phyloP scores from a whole-genome alignment of 2,888 invertebrate species.

The Neuroscelio doddi region DNA sequence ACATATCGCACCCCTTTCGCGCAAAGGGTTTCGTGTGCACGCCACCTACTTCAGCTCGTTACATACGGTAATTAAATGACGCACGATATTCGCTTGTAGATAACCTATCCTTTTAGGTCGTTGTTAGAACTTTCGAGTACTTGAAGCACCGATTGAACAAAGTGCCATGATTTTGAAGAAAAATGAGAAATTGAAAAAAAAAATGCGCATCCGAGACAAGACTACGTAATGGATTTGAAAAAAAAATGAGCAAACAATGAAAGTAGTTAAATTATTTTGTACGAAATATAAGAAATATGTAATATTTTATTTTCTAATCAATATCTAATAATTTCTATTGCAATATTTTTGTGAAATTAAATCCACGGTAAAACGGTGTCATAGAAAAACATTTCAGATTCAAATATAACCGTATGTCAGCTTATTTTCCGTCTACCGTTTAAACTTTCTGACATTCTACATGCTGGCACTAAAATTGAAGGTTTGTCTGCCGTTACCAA shows the following conservation, averaged over 20 bases:
- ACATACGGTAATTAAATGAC: conserved; percentile 71
- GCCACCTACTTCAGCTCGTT: conserved; percentile 71
- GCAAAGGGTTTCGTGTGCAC: conserved; percentile 65
- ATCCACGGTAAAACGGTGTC: no score
- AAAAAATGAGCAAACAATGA: no score
- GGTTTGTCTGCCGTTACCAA: conserved; percentile 36
- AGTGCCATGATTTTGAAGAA: not conserved
- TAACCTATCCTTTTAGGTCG: conserved; percentile 52
- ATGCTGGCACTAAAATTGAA: conserved; percentile 35
- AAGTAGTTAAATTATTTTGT: no score
- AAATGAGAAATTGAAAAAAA: not conserved
- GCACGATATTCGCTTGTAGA: conserved; percentile 63
- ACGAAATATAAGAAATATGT: no score
- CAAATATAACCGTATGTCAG: no score
- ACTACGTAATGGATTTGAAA: no score
- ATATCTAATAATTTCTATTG: no score
- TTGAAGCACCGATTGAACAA: conserved; percentile 31
- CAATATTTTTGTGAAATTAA: no score
- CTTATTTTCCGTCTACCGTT: not conserved
- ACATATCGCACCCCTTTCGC: conserved; percentile 58
- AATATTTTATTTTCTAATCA: no score
- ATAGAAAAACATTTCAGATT: no score
- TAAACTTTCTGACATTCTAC: conserved; percentile 28
- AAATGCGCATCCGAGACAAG: no score
- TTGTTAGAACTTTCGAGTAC: conserved; percentile 57